phyloP scores from a whole-genome alignment of 2,797 vertebrate genomes.

The Tauraco hartlaubi region DNA sequence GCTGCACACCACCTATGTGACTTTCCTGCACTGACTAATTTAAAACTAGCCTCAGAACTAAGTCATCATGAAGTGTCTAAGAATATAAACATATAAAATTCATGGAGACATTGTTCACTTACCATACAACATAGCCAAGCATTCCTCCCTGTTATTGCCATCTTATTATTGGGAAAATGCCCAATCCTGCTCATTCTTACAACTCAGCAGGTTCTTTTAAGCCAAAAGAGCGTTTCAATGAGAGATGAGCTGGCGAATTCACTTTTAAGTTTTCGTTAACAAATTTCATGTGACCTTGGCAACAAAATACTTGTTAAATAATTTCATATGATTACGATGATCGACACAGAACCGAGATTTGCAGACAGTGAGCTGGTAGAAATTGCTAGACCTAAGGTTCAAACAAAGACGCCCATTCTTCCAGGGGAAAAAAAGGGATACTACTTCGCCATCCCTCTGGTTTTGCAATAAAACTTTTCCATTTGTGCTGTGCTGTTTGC shows the following conservation, averaged over 20 bases:
- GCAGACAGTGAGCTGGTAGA: slow-evolving; percentile 19
- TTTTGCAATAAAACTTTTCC: slow-evolving; percentile 72
- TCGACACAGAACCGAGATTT: neutral
- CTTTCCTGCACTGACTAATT: neutral
- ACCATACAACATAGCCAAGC: slow-evolving; percentile 3
- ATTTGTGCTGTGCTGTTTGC: slow-evolving; percentile 39
- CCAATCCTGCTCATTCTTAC: slow-evolving; percentile 25
- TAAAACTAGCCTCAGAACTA: neutral
- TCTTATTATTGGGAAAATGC: slow-evolving; percentile 41
- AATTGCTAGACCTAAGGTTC: neutral
- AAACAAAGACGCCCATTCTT: slow-evolving; percentile 59
- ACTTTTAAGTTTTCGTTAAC: slow-evolving; percentile 34
- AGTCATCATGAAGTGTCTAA: neutral
- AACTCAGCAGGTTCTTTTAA: slow-evolving; percentile 42
- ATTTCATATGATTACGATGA: slow-evolving; percentile 57
- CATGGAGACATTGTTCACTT: neutral
- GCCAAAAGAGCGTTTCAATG: slow-evolving; percentile 38
- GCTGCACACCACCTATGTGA: neutral
- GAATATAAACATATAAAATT: slow-evolving; percentile 19
- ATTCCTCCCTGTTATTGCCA: slow-evolving; percentile 46
- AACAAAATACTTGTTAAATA: slow-evolving; percentile 18
- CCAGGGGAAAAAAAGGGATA: neutral
- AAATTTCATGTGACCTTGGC: slow-evolving; percentile 58
- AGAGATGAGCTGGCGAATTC: slow-evolving; percentile 13
- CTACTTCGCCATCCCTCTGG: slow-evolving; percentile 36